phyloP scores from a whole-genome alignment of 92 coral and sea anemone genomes.

The Micromussa lordhowensis region DNA sequence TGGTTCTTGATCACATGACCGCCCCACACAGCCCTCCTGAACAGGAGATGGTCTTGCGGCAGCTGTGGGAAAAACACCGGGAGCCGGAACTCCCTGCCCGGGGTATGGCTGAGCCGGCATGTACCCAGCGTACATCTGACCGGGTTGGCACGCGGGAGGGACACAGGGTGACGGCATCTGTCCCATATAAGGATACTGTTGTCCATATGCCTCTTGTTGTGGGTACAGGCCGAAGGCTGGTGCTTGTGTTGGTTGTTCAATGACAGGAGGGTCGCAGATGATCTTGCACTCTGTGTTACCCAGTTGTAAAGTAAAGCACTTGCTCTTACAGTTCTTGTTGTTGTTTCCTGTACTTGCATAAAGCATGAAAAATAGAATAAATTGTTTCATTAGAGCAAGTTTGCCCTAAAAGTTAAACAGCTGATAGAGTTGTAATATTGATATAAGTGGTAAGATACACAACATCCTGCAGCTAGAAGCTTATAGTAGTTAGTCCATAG shows the following conservation, averaged over 20 bases:
- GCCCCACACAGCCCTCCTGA: constrained; percentile 48
- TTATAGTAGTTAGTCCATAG: no score
- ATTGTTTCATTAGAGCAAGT: no score
- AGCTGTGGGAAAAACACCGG: neutral
- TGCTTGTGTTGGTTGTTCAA: constrained; percentile 38
- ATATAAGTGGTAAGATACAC: no score
- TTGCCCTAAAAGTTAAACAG: neutral
- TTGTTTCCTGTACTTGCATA: constrained; percentile 8
- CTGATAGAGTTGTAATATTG: no score
- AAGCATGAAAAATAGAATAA: neutral
- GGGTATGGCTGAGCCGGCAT: constrained; percentile 45
- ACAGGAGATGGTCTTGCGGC: constrained; percentile 28
- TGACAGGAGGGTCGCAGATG: constrained; percentile 71
- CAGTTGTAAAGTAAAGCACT: constrained; percentile 69
- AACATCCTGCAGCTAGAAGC: no score
- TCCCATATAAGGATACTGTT: constrained; percentile 60
- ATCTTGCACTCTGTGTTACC: constrained; percentile 78
- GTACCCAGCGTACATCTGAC: constrained; percentile 49
- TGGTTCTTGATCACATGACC: constrained; percentile 37
- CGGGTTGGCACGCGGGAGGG: constrained; percentile 57
- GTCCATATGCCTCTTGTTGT: constrained; percentile 60
- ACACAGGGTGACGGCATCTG: constrained; percentile 49
- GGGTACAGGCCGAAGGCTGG: constrained; percentile 21
- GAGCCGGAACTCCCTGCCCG: neutral
- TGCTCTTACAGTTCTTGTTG: constrained; percentile 62